phyloP scores from a whole-genome alignment of 2,797 vertebrate genomes.

The Sphenodon punctatus region DNA sequence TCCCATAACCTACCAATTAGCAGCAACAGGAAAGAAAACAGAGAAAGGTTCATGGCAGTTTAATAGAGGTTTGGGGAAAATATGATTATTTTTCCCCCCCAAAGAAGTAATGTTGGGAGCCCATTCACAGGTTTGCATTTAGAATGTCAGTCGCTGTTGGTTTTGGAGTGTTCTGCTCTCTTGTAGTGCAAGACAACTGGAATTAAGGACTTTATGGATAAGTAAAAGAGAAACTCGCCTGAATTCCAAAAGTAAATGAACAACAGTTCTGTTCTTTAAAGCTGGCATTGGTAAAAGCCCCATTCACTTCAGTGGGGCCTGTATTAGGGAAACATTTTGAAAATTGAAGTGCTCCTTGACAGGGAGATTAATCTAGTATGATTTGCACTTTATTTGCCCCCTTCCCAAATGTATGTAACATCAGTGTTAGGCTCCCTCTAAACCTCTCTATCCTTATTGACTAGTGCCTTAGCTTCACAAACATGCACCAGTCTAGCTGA shows the following conservation, averaged over 20 bases:
- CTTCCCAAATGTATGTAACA: neutral
- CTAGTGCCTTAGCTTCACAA: neutral
- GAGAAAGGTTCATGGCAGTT: neutral
- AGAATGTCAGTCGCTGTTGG: constrained; percentile 25
- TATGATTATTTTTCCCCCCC: neutral
- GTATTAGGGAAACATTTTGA: no score
- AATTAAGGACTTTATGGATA: constrained; percentile 3
- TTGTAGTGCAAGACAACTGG: neutral
- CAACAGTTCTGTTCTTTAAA: no score
- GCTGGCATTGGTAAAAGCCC: no score
- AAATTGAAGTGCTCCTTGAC: no score
- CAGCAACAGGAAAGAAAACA: neutral
- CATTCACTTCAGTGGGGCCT: no score
- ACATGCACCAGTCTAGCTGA: neutral
- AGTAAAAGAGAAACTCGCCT: neutral
- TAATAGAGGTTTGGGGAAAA: constrained; percentile 20
- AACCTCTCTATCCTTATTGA: rapidly evolving
- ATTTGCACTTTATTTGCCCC: neutral
- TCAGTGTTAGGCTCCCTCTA: neutral
- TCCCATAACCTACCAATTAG: neutral
- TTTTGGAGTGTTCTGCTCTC: neutral
- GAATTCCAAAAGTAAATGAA: no score
- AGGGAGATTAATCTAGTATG: neutral
- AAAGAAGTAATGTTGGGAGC: constrained; percentile 16
- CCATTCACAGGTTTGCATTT: constrained; percentile 45